A percentile compares a stretch with the other conserved stretches of the same genome.
phyloP scores from a whole-genome alignment of 2,797 vertebrate species.

The Lindbergichthys nudifrons region DNA sequence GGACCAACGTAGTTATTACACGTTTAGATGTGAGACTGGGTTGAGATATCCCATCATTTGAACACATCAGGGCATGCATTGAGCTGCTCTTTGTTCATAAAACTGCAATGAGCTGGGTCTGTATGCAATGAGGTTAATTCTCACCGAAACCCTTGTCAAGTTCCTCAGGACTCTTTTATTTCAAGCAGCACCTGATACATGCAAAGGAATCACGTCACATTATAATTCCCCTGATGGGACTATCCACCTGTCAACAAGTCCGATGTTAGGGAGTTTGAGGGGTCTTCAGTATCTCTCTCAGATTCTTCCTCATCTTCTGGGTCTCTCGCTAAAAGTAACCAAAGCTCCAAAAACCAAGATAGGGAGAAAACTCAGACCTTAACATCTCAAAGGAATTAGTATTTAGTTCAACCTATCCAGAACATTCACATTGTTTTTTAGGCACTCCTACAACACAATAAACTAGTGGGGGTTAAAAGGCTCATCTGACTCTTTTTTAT shows the following conservation, averaged over 20 bases:
- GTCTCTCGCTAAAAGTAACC: not conserved
- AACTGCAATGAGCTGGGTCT: not conserved
- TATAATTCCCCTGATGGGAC: not conserved
- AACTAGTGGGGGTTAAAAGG: not conserved
- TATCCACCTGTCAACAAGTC: not conserved
- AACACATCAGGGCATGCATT: not conserved
- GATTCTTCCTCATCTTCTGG: not conserved
- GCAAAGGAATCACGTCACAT: not conserved
- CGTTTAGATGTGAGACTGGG: no score
- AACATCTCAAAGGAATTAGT: not conserved
- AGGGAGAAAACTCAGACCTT: not conserved
- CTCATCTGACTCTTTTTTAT: not conserved
- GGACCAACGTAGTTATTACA: no score
- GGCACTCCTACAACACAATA: not conserved
- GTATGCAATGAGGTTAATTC: conserved; percentile 7
- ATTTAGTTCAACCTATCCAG: not conserved
- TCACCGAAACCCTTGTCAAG: conserved; percentile 7
- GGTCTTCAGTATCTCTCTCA: not conserved
- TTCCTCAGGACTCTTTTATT: conserved; percentile 8
- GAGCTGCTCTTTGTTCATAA: conserved; percentile 15
- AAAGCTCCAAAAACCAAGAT: not conserved
- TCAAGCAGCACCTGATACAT: conserved; percentile 9
- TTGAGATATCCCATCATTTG: not conserved
- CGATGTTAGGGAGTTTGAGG: not conserved
- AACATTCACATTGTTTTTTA: not conserved